Conservation (phyloP, 1,140 invertebrate genomes). For the Chrysopa pallens region DNA sequence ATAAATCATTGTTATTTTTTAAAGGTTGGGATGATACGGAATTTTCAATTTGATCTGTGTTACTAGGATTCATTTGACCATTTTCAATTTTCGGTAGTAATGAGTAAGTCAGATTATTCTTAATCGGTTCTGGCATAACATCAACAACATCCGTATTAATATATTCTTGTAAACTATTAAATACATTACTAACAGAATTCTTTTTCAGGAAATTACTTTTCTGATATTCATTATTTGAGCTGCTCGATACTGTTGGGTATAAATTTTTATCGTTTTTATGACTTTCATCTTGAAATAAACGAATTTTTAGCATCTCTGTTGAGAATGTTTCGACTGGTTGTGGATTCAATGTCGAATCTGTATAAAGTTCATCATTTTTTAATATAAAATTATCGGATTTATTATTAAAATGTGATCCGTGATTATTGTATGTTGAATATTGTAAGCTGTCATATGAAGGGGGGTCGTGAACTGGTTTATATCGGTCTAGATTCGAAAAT, state of each 20-base stretch:
- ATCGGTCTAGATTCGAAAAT: too few species aligned
- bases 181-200: constrained; percentile 37
- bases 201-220: constrained; percentile 10
- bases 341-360: neutral
- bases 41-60: too few species aligned
- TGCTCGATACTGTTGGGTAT: neutral
- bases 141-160: constrained; percentile 27
- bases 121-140: neutral
- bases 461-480: too few species aligned
- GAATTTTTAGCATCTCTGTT: neutral
- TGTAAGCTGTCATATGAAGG: too few species aligned
- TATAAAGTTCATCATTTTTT: neutral
- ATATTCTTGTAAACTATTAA: constrained; percentile 42
- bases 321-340: neutral
- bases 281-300: neutral
- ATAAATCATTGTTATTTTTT: too few species aligned
- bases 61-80: too few species aligned
- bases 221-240: constrained; percentile 8
- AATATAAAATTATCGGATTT: neutral
- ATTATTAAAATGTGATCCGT: too few species aligned
- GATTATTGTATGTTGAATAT: too few species aligned
- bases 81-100: too few species aligned
- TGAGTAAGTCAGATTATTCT: too few species aligned
- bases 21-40: too few species aligned
- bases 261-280: neutral